Base-by-base conservation (phyloP, 2,797 vertebrate genomes). In the Anguilla marmorata region DNA sequence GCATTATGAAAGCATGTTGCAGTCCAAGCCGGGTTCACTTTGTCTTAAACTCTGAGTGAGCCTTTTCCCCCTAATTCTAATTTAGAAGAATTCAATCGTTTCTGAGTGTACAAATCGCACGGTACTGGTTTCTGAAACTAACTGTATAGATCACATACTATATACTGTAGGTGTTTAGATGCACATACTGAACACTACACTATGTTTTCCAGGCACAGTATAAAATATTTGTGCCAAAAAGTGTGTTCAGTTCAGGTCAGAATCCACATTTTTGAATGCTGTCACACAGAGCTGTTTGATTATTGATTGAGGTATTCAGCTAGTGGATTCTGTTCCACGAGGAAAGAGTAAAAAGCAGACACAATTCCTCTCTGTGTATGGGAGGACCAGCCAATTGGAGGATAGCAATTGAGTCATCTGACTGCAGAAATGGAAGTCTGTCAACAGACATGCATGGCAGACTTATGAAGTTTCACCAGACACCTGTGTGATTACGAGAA, bases 381-480 rank as follows among this genome's bases (percentile, higher is more conserved):
- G 60, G 56, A 41, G 9, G 45, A 87, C 87, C 63, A n/a, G 60
- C 80, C 87, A 88, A 37, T 88, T 54, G 41, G 56, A 41, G 87
- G 45, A 85, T 63, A 85, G 48, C 33, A 24, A 80, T 52, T 30
- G 80, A 60, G 69, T 54, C 60, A 37, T 48, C 11, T 87, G 82
- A 84, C 60, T 87, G 58, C 86, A 83, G n/a, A 83, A 87, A 69
- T 50, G 24, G 54, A 50, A 48, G 56, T 79, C 58, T 87, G 80
- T 87, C n/a, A 83, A 84, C 84, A 41, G 41, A 45, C 24, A 66
- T 2, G 63, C n/a, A 12, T 14, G 16, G 19, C 16, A 24, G 21
- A 24, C n/a, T 14, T 30, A 16, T 79, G 27, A 9, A 12, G 54
- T 48, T 14, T 48, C 4, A 72, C 24, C n/a, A 83, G 54, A 45